phyloP scores from a whole-genome alignment of 2,113 vertebrate species.

The Bungarus multicinctus region DNA sequence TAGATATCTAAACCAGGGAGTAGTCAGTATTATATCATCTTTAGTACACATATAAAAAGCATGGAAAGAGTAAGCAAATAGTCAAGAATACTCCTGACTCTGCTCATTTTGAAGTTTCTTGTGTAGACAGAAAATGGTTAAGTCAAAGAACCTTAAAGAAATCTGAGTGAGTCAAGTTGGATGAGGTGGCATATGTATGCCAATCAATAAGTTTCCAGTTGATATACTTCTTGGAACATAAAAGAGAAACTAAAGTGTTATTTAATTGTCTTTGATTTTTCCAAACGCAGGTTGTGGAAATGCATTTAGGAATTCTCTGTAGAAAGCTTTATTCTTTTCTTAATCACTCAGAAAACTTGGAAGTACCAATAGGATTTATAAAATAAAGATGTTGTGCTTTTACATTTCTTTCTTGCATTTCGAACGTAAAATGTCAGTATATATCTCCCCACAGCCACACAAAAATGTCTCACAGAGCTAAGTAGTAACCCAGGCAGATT shows the following conservation, averaged over 20 bases:
- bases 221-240: neutral
- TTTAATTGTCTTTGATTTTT: neutral
- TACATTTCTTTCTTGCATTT: neutral
- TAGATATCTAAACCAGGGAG: neutral
- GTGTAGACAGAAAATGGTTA: neutral
- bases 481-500: neutral
- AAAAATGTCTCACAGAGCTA: neutral
- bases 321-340: neutral
- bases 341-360: neutral
- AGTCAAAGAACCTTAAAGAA: accelerated
- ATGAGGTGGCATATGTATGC: accelerated
- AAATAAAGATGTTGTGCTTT: neutral
- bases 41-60: neutral
- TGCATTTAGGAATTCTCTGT: neutral
- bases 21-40: neutral
- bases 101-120: neutral
- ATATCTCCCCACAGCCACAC: neutral
- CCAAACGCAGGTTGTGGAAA: accelerated
- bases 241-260: neutral
- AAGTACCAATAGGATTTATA: neutral
- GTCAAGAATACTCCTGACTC: neutral
- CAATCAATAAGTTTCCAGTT: neutral
- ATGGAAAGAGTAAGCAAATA: neutral
- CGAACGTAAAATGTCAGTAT: neutral
- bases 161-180: neutral